Conservation (phyloP, 2,797 vertebrate genomes). For the Nyctibius grandis region DNA sequence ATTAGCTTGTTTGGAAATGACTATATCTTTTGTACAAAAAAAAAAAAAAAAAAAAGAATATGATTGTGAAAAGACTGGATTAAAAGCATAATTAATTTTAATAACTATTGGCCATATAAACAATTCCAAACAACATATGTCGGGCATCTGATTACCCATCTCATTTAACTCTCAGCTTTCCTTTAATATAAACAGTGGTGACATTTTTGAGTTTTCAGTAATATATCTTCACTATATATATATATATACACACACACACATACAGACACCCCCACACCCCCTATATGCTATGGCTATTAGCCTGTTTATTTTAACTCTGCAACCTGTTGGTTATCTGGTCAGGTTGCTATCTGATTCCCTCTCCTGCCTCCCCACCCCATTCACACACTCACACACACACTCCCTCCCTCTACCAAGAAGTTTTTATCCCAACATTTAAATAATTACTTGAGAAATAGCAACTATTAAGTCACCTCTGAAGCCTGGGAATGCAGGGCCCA, state of each 20-base stretch:
- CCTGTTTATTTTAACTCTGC: not conserved
- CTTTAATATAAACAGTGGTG: conserved; percentile 66
- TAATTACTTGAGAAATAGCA: not conserved
- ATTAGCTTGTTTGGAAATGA: not conserved
- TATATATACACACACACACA: not conserved
- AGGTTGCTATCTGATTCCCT: not conserved
- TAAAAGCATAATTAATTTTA: conserved; percentile 75
- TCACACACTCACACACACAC: not conserved
- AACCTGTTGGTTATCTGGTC: not conserved
- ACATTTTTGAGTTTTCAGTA: conserved; percentile 36
- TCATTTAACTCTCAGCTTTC: conserved; percentile 76
- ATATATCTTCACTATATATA: conserved; percentile 20
- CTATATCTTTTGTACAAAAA: not conserved
- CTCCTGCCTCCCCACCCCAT: not conserved
- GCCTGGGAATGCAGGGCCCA: not conserved
- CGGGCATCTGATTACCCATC: conserved; percentile 71
- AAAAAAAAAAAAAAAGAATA: not conserved
- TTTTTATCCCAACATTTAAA: not conserved
- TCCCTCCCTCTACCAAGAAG: not conserved
- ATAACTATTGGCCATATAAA: conserved; percentile 75
- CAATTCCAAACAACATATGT: conserved; percentile 77
- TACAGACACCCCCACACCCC: not conserved
- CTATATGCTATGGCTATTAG: not conserved
- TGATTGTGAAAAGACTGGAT: conserved; percentile 62
- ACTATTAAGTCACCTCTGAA: not conserved